These are phyloP conservation scores for Drosophila hawaiiensis DNA, from an alignment of 2,888 invertebrate genomes.

Conservation along the genomic window DNA sequence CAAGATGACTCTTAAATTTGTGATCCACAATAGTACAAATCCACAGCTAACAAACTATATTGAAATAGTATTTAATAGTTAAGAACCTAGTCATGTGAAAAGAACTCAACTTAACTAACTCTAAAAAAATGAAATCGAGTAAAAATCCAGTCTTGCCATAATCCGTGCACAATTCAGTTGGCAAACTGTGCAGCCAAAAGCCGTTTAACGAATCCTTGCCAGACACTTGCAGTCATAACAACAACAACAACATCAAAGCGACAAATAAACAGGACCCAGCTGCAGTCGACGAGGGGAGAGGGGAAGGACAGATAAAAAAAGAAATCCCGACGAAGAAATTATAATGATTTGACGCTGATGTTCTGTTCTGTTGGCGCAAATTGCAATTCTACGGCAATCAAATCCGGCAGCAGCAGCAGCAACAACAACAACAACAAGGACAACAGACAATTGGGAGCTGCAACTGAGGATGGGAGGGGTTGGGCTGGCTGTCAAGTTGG, in stretches of 20 bases:
- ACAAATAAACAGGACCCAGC: conserved; percentile 18
- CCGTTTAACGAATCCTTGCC: conserved; percentile 45
- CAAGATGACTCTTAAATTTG: not conserved
- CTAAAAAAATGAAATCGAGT: not conserved
- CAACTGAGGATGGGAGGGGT: not conserved
- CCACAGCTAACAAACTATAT: not conserved
- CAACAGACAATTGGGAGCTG: conserved; percentile 51
- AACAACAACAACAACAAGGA: conserved; percentile 37
- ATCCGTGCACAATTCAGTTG: conserved; percentile 23
- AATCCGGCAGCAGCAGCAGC: conserved; percentile 60
- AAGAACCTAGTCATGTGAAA: not conserved
- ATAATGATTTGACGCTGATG: conserved; percentile 81
- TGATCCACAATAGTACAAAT: not conserved
- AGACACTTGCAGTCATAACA: conserved; percentile 43
- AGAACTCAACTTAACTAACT: not conserved
- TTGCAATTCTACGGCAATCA: conserved; percentile 80
- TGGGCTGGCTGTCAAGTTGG: conserved; percentile 10
- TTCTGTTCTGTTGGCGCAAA: conserved; percentile 78
- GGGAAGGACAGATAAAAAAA: conserved; percentile 15
- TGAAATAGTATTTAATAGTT: not conserved
- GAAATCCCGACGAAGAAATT: conserved; percentile 73
- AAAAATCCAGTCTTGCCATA: conserved; percentile 10
- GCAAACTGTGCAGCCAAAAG: conserved; percentile 32
- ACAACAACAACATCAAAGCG: conserved; percentile 39
- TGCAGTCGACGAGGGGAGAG: not conserved